Evolutionary conservation across 2,888 invertebrate species (phyloP).

Genomic region (Biston betularia): DNA sequence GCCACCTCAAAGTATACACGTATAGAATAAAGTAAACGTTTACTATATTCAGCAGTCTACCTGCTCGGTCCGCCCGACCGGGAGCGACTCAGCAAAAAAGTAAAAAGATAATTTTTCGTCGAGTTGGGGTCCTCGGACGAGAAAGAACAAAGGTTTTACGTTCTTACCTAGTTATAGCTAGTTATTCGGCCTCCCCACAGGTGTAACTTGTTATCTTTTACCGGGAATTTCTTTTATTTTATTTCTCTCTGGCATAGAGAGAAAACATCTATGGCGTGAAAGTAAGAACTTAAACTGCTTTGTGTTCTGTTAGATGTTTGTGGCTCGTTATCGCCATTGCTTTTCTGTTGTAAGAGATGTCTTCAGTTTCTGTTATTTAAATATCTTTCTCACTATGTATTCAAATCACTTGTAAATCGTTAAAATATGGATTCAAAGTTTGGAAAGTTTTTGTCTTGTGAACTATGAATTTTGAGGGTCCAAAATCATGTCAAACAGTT

Average conservation of each 20-base stretch:
- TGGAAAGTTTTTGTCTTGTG: no score
- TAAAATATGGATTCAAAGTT: neutral
- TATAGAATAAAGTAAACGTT: constrained; percentile 58
- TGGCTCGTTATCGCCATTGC: constrained; percentile 48
- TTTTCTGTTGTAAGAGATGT: constrained; percentile 40
- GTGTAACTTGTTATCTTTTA: constrained; percentile 80
- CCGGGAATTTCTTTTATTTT: constrained; percentile 71
- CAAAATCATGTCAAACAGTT: neutral
- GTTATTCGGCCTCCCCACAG: constrained; percentile 76
- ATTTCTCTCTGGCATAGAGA: constrained; percentile 60
- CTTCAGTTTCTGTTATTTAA: constrained; percentile 23
- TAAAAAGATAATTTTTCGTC: constrained; percentile 82
- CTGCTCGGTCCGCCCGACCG: constrained; percentile 71
- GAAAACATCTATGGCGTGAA: constrained; percentile 64
- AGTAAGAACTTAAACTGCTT: constrained; percentile 57
- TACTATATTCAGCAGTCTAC: constrained; percentile 77
- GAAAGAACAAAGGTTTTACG: constrained; percentile 81
- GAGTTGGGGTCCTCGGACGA: constrained; percentile 68
- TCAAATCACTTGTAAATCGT: neutral
- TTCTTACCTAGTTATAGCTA: constrained; percentile 79
- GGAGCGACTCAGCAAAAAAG: constrained; percentile 78
- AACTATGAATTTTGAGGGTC: no score
- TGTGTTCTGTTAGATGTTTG: constrained; percentile 48
- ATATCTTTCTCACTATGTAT: neutral
- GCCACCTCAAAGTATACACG: constrained; percentile 48